Evolutionary conservation across 2,888 invertebrate genomes (phyloP).

Genomic region (Nineta flava): DNA sequence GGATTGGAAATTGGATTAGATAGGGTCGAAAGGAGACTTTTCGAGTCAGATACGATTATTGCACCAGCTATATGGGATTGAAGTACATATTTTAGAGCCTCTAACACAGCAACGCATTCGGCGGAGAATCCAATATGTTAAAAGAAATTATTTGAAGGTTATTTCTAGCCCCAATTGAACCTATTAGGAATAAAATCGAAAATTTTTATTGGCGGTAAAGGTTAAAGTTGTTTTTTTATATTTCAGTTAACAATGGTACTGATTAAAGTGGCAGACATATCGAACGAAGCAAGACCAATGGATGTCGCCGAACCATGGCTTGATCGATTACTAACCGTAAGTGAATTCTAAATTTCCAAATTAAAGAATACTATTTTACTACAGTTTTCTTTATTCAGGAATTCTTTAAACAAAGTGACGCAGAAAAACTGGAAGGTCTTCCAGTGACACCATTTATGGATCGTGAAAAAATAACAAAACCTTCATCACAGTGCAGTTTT

Average conservation of each 20-base stretch:
- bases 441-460: slow-evolving; percentile 81
- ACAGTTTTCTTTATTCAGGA: slow-evolving; percentile 26
- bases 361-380: background rate
- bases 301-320: slow-evolving; percentile 73
- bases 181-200: no score
- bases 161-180: no score
- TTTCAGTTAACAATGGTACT: slow-evolving; percentile 57
- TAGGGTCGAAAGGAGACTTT: no score
- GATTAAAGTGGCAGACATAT: slow-evolving; percentile 72
- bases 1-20: no score
- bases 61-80: no score
- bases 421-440: slow-evolving; percentile 64
- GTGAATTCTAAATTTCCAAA: slow-evolving; percentile 1
- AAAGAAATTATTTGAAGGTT: no score
- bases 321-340: slow-evolving; percentile 49
- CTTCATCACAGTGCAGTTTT: slow-evolving; percentile 69
- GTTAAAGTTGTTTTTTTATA: slow-evolving; percentile 1
- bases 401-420: slow-evolving; percentile 65
- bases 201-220: no score
- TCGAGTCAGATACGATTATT: no score
- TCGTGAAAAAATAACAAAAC: slow-evolving; percentile 68
- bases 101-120: no score
- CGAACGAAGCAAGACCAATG: slow-evolving; percentile 68
- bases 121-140: no score
- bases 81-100: no score